Evolutionary conservation across 2,888 invertebrate genomes (phyloP).

Genomic region (Peribatodes rhomboidaria): DNA sequence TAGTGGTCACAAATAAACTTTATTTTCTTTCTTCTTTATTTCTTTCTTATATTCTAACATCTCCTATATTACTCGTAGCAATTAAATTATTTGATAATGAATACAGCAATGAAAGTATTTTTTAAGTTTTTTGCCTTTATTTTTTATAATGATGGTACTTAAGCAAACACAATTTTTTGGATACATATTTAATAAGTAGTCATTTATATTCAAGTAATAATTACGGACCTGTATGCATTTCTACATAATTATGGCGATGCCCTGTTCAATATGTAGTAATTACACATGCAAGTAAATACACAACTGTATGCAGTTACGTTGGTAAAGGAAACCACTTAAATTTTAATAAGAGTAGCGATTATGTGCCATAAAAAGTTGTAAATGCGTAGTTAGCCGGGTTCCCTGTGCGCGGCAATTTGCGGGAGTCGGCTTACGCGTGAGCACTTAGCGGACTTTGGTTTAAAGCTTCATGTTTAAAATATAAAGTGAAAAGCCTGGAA

Average conservation of each 20-base stretch:
- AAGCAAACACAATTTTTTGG: no score
- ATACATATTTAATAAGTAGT: no score
- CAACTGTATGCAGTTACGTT: constrained; percentile 56
- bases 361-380: constrained; percentile 81
- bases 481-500: constrained; percentile 19
- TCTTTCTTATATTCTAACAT: no score
- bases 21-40: no score
- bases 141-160: no score
- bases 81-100: no score
- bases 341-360: constrained; percentile 85
- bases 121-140: no score
- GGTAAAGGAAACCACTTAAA: constrained; percentile 81
- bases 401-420: constrained; percentile 68
- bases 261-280: constrained; percentile 10
- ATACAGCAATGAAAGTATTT: no score
- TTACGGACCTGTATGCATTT: not conserved
- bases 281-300: constrained; percentile 35
- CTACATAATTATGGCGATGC: not conserved
- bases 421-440: constrained; percentile 39
- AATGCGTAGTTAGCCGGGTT: constrained; percentile 80
- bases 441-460: constrained; percentile 34
- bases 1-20: no score
- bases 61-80: no score
- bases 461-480: constrained; percentile 30
- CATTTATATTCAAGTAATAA: no score